Percentiles rank a stretch among this genome's conserved stretches.
Conservation (phyloP, 1,140 invertebrate genomes). For the Arion vulgaris region DNA sequence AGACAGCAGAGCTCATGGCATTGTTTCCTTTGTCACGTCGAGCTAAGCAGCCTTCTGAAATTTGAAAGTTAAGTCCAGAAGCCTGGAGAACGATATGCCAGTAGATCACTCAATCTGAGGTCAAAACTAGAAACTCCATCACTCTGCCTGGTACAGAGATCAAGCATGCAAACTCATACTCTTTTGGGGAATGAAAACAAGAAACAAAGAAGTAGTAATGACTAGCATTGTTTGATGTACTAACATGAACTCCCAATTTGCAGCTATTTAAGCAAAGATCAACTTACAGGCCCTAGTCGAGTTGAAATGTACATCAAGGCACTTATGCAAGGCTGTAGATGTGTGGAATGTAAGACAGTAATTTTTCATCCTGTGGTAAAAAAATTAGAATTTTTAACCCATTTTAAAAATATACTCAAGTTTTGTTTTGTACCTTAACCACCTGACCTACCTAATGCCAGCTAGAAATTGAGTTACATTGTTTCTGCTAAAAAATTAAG, state of each 20-base stretch:
- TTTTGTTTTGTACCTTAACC: neutral
- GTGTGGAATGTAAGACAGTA: conserved; percentile 83
- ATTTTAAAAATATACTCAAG: neutral
- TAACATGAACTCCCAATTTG: conserved; percentile 11
- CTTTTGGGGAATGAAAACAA: no score
- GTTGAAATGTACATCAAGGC: conserved; percentile 95
- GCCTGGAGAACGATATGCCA: no score
- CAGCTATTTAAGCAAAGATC: conserved; percentile 96
- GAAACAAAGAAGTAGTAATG: no score
- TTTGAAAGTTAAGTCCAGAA: no score
- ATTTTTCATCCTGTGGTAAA: neutral
- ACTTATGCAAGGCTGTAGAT: conserved; percentile 91
- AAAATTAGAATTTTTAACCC: conserved; percentile 1
- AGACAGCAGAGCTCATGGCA: no score
- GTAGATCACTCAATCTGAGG: no score
- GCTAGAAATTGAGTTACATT: neutral
- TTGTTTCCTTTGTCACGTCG: no score
- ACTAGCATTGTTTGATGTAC: neutral
- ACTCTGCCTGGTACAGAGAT: no score
- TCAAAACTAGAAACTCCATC: no score
- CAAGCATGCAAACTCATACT: no score
- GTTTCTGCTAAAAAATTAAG: no score
- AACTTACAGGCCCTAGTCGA: conserved; percentile 95
- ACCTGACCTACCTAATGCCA: neutral
- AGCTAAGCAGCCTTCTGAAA: no score